These are phyloP conservation scores for Urocolius indicus DNA, from an alignment of 2,113 vertebrate genomes.

Conservation along the genomic window DNA sequence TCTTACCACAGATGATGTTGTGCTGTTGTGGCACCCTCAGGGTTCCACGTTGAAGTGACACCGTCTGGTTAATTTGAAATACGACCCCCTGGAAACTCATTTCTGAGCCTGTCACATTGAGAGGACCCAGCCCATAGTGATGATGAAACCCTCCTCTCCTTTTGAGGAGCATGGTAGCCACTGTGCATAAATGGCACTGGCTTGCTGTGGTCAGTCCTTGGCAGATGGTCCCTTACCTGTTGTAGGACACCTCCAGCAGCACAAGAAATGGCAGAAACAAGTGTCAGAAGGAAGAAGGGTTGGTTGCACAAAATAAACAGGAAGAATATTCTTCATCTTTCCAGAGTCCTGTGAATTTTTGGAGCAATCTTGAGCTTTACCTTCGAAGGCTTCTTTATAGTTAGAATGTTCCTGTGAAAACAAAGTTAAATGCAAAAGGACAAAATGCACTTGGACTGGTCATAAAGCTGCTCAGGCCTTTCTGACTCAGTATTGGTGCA, in stretches of 20 bases:
- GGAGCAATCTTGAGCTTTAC: too few relatives aligned
- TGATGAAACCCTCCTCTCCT: not conserved
- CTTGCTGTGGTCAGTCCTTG: not conserved
- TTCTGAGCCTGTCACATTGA: not conserved
- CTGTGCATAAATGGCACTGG: not conserved
- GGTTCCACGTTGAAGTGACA: not conserved
- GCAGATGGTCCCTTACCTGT: not conserved
- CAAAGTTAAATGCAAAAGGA: too few relatives aligned
- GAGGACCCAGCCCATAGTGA: not conserved
- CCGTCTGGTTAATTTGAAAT: not conserved
- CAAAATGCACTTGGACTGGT: too few relatives aligned
- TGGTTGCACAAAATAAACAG: not conserved
- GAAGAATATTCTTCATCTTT: not conserved
- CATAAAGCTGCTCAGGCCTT: not conserved
- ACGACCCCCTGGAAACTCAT: not conserved
- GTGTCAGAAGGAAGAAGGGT: not conserved
- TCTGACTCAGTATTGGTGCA: not conserved
- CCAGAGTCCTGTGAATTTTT: not conserved
- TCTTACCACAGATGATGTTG: not conserved
- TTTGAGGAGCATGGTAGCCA: fast-evolving
- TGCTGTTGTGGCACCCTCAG: not conserved
- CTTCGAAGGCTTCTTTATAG: too few relatives aligned
- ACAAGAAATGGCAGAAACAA: not conserved
- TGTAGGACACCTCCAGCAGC: not conserved
- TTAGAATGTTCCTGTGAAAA: too few relatives aligned